Conservation (phyloP, 2,888 invertebrate genomes). For the Tolmerus cingulatus region DNA sequence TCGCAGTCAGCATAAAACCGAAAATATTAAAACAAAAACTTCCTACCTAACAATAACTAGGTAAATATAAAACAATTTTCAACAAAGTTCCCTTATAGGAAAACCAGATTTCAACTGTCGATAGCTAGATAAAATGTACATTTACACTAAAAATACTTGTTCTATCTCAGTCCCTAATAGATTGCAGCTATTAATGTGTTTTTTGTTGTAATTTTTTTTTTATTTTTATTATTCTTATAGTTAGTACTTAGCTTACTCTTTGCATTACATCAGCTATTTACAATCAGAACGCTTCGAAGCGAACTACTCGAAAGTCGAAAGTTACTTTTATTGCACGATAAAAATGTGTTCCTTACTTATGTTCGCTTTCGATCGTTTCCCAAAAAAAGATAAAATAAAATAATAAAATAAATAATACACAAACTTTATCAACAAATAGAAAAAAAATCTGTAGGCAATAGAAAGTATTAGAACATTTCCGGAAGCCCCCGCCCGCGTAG, state of each 20-base stretch:
- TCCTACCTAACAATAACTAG: background rate
- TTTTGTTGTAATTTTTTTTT: background rate
- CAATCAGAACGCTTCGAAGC: constrained; percentile 3
- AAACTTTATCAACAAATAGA: background rate
- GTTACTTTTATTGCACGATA: constrained; percentile 34
- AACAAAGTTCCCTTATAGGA: background rate
- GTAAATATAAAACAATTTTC: background rate
- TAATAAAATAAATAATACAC: constrained; percentile 6
- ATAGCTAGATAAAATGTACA: background rate
- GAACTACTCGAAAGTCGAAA: constrained; percentile 24
- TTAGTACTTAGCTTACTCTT: background rate
- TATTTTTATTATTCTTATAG: background rate
- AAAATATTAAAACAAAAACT: background rate
- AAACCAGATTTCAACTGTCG: background rate
- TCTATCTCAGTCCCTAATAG: constrained; percentile 39
- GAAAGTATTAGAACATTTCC: background rate
- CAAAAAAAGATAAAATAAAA: background rate
- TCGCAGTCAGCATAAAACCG: background rate
- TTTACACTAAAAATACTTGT: constrained; percentile 19
- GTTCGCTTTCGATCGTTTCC: constrained; percentile 1
- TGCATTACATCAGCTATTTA: background rate
- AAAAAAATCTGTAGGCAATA: background rate
- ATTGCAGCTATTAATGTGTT: constrained; percentile 27
- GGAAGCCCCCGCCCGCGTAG: background rate
- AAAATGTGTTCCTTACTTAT: constrained; percentile 6